Percentiles rank a stretch among this genome's conserved stretches.
phyloP scores from a whole-genome alignment of 2,888 invertebrate genomes.

The Psococerastis gibbosa region DNA sequence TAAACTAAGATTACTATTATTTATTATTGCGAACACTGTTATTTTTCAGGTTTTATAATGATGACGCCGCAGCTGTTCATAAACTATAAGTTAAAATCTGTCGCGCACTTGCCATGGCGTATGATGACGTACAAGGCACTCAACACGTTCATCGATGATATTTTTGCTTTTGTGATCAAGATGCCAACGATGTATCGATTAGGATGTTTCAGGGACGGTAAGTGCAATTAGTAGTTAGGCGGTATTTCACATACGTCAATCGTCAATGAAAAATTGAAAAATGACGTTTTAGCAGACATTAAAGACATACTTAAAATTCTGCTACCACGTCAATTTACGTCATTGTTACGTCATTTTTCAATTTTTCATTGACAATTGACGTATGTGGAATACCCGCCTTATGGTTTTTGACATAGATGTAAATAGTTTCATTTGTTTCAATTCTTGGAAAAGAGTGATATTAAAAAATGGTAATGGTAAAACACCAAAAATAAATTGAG shows the following conservation, averaged over 20 bases:
- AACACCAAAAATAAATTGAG: too few species aligned
- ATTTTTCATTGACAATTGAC: too few species aligned
- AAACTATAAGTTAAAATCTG: conserved; percentile 97
- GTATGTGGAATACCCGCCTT: not conserved
- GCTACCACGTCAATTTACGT: too few species aligned
- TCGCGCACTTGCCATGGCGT: conserved; percentile 97
- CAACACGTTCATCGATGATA: conserved; percentile 98
- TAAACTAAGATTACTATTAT: not conserved
- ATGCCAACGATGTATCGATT: conserved; percentile 98
- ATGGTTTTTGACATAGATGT: not conserved
- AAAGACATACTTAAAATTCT: too few species aligned
- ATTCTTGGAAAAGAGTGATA: not conserved
- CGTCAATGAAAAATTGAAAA: too few species aligned
- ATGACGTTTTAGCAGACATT: too few species aligned
- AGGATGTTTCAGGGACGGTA: conserved; percentile 93
- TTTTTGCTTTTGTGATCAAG: conserved; percentile 99
- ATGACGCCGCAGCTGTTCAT: conserved; percentile 99
- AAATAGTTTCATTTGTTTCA: not conserved
- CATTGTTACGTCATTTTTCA: too few species aligned
- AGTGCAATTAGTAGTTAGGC: too few species aligned
- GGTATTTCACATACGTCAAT: conserved; percentile 1
- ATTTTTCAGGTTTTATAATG: conserved; percentile 77
- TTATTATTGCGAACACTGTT: not conserved
- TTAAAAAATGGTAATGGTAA: not conserved
- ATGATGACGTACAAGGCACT: conserved; percentile 99